phyloP scores from a whole-genome alignment of 2,888 invertebrate species.

The Koerneria pararmatus region DNA sequence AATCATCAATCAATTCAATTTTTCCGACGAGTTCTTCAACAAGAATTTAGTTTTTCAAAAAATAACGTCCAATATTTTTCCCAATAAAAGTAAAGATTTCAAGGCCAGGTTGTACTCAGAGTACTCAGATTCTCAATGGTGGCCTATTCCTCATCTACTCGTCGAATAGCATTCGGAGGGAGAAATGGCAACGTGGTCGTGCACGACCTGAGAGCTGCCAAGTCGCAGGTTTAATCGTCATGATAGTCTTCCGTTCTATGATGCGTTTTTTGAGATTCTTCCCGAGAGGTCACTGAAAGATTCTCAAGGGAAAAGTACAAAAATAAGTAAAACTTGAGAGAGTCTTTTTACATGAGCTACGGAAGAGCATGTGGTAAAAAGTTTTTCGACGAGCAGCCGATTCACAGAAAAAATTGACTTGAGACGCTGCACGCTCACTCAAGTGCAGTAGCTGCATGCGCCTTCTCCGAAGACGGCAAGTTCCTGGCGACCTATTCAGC shows the following conservation, averaged over 20 bases:
- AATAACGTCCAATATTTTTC: neutral
- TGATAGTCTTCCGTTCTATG: neutral
- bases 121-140: constrained; percentile 73
- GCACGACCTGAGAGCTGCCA: constrained; percentile 88
- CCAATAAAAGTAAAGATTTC: too few relatives aligned
- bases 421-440: constrained; percentile 72
- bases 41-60: neutral
- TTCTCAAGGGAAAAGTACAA: too few relatives aligned
- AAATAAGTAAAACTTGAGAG: too few relatives aligned
- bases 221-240: constrained; percentile 70
- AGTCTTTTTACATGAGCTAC: too few relatives aligned
- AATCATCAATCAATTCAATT: too few relatives aligned
- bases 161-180: constrained; percentile 90
- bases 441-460: constrained; percentile 82
- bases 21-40: neutral
- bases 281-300: too few relatives aligned
- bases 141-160: constrained; percentile 81
- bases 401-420: too few relatives aligned
- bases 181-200: constrained; percentile 86
- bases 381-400: too few relatives aligned
- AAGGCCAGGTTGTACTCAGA: too few relatives aligned
- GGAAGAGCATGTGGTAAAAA: too few relatives aligned
- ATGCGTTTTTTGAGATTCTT: neutral
- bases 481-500: constrained; percentile 92
- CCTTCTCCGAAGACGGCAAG: constrained; percentile 95